Evolutionary conservation across 2,888 invertebrate species (phyloP), one percentile per base, ranked within the genome.

Genomic region (Iphiclides podalirius): DNA sequence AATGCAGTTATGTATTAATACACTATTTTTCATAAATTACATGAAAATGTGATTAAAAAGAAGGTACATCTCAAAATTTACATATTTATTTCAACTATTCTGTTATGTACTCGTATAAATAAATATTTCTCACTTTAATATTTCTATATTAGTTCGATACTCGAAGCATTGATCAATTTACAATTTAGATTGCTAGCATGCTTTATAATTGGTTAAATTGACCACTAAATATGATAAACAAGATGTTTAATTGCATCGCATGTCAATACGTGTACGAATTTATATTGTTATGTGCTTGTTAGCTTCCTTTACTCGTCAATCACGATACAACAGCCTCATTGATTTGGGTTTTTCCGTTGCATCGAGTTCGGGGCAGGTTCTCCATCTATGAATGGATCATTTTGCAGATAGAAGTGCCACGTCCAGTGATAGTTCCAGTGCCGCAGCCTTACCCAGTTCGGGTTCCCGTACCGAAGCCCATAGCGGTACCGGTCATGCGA

Each of bases 361-460:
- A 54, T n/a, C 54, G 38, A 41, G 40, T 46, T 50, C 48, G 57
- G 53, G 47, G 14, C 37, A 28, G 53, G 46, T n/a, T 42, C 45
- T 49, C 49, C 49, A 43, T 47, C 47, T 41, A 58, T 48, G 41
- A 51, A 45, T 52, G 39, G 47, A 54, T 55, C 31, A 47, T 53
- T 76, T 82, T 81, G 55, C 92, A 93, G 70, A 92, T 95, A 71
- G 93, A 93, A 65, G 90, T 95, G 23, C 93, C 93, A 2, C 93
- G 93, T 53, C 93, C 95, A 36, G 92, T 95, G 23, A 92, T 94
- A 72, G 92, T 95, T 4, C 93, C 93, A 37, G 91, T 94, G 48
- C 93, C 94, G 9, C 93, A 93, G 65, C 95, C 95, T 0, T 93
- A 93, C 64, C 93, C 95, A 60, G 93, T 95, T 34, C 92, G 92